A percentile compares a stretch with the other conserved stretches of the same genome.
Conservation (phyloP, 2,888 invertebrate species). For the Drosophila dives region DNA sequence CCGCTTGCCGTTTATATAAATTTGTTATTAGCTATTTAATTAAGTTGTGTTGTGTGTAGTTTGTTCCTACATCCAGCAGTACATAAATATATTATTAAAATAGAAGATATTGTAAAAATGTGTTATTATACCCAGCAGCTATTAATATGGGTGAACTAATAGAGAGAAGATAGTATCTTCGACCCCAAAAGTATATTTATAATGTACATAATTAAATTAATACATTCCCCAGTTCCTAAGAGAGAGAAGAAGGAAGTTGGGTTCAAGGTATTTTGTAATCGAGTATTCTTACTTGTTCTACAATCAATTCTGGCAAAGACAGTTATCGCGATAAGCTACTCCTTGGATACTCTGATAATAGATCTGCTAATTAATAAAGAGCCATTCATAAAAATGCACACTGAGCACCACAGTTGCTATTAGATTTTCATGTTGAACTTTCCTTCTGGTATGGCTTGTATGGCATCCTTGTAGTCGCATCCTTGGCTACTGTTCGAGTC, state of each 20-base stretch:
- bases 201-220: not conserved
- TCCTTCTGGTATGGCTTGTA: not conserved
- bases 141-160: not conserved
- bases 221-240: not conserved
- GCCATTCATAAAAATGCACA: not conserved
- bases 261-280: not conserved
- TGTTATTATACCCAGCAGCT: not conserved
- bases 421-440: conserved; percentile 3
- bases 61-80: not conserved
- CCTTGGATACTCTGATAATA: not conserved
- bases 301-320: not conserved
- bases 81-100: not conserved
- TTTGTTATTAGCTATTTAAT: too few species aligned
- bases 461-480: not conserved
- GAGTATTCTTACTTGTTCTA: not conserved
- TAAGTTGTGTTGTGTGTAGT: not conserved
- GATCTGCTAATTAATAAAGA: conserved; percentile 1
- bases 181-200: too few species aligned
- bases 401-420: not conserved
- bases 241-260: too few species aligned
- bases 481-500: not conserved
- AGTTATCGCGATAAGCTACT: too few species aligned
- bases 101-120: not conserved
- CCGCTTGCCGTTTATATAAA: too few species aligned
- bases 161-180: too few species aligned